Evolutionary conservation across 1,140 invertebrate genomes (phyloP).

Genomic region (Bilobella aurantiaca): DNA sequence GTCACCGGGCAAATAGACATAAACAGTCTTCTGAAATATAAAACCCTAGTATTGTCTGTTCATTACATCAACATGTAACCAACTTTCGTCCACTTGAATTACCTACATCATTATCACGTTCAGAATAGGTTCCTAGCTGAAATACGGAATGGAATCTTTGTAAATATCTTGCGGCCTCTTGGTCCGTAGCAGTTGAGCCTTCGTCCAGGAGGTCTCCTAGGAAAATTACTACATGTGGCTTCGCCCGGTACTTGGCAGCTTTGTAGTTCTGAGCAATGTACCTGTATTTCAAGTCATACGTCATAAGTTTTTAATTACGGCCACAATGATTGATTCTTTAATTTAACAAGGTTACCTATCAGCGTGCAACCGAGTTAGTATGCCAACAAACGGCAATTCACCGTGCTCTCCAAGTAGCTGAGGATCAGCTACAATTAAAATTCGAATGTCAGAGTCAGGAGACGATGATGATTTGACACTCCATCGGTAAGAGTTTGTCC

Average conservation of each 20-base stretch:
- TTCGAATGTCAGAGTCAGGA: slow-evolving; percentile 39
- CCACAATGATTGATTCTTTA: slow-evolving; percentile 5
- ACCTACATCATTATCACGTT: too few species aligned
- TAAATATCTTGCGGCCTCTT: slow-evolving; percentile 59
- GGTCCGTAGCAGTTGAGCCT: slow-evolving; percentile 60
- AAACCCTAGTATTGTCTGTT: slow-evolving; percentile 9
- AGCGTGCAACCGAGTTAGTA: slow-evolving; percentile 60
- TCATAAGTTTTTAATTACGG: neutral
- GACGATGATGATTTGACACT: neutral
- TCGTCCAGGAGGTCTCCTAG: slow-evolving; percentile 88
- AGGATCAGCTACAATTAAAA: slow-evolving; percentile 82
- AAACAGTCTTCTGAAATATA: slow-evolving; percentile 42
- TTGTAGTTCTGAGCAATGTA: slow-evolving; percentile 69
- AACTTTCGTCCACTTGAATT: slow-evolving; percentile 12
- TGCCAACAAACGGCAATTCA: slow-evolving; percentile 49
- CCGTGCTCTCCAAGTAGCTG: slow-evolving; percentile 57
- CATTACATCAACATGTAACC: slow-evolving; percentile 12
- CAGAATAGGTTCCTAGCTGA: slow-evolving; percentile 18
- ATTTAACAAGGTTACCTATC: slow-evolving; percentile 52
- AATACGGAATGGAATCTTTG: slow-evolving; percentile 58
- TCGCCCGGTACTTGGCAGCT: slow-evolving; percentile 55
- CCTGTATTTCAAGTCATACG: slow-evolving; percentile 42
- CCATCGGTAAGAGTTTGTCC: neutral
- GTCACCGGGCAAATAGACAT: slow-evolving; percentile 77
- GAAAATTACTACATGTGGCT: slow-evolving; percentile 77